Evolutionary conservation across 2,888 invertebrate species (phyloP).

Genomic region (Malthinus seriepunctatus): DNA sequence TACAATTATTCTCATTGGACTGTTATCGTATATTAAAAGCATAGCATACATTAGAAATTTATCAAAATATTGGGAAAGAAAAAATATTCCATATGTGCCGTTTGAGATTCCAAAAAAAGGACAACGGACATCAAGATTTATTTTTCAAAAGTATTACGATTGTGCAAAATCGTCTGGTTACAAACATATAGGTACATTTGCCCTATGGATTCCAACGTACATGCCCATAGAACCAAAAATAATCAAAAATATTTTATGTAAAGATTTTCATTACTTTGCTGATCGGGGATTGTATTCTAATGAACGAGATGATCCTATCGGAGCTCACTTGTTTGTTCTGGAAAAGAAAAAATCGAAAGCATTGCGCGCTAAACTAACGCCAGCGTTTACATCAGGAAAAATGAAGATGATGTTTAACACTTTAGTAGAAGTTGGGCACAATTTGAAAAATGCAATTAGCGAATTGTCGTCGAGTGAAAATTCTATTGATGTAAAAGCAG

Average conservation of each 20-base stretch:
- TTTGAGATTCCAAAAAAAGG: too few relatives aligned
- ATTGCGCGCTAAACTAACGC: slow-evolving; percentile 50
- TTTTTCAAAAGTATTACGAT: too few relatives aligned
- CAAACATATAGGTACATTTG: slow-evolving; percentile 1
- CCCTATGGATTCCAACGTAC: not conserved
- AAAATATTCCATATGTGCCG: too few relatives aligned
- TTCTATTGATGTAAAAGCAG: slow-evolving; percentile 49
- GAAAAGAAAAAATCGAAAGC: slow-evolving; percentile 63
- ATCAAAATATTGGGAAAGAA: too few relatives aligned
- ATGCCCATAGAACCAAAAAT: not conserved
- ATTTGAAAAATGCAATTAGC: not conserved
- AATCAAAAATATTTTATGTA: slow-evolving; percentile 54
- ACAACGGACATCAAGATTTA: too few relatives aligned
- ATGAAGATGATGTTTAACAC: slow-evolving; percentile 52
- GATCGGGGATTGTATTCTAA: slow-evolving; percentile 62
- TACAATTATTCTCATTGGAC: too few relatives aligned
- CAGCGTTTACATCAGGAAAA: slow-evolving; percentile 5
- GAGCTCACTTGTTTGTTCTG: slow-evolving; percentile 60
- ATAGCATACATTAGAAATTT: too few relatives aligned
- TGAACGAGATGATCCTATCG: slow-evolving; percentile 59
- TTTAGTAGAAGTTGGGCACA: not conserved
- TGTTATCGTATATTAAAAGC: too few relatives aligned
- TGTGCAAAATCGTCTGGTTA: not conserved
- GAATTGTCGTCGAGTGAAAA: slow-evolving; percentile 41
- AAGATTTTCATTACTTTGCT: slow-evolving; percentile 62